These are phyloP conservation scores for Cyanoramphus novaezelandiae DNA, from an alignment of 2,113 vertebrate species.

Conservation along the genomic window DNA sequence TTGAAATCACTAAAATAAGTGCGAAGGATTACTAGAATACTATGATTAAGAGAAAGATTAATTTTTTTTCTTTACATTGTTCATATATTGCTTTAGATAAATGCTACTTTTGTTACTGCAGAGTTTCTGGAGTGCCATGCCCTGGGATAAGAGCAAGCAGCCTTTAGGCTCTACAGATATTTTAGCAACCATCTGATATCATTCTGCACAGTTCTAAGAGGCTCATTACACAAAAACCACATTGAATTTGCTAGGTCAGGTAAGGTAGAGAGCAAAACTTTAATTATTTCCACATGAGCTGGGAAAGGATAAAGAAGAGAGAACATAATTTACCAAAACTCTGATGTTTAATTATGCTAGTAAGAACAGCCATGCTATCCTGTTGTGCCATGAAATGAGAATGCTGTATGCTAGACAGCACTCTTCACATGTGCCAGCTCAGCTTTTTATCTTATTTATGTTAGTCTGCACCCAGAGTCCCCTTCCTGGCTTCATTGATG, in stretches of 20 bases:
- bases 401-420: background rate
- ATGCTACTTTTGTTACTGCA: background rate
- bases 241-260: background rate
- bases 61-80: background rate
- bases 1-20: background rate
- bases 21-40: background rate
- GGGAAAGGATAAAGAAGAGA: background rate
- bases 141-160: background rate
- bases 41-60: background rate
- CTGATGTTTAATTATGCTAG: background rate
- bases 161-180: background rate
- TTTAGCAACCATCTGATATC: background rate
- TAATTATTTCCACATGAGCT: background rate
- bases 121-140: background rate
- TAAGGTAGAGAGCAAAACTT: background rate
- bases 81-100: background rate
- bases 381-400: background rate
- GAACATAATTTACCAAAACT: background rate
- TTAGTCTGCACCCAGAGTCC: background rate
- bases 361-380: background rate
- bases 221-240: background rate
- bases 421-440: background rate
- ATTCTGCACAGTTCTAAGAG: background rate
- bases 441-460: background rate
- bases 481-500: background rate